These are phyloP conservation scores for Ranitomeya variabilis DNA, from an alignment of 2,113 vertebrate species.

Conservation along the genomic window DNA sequence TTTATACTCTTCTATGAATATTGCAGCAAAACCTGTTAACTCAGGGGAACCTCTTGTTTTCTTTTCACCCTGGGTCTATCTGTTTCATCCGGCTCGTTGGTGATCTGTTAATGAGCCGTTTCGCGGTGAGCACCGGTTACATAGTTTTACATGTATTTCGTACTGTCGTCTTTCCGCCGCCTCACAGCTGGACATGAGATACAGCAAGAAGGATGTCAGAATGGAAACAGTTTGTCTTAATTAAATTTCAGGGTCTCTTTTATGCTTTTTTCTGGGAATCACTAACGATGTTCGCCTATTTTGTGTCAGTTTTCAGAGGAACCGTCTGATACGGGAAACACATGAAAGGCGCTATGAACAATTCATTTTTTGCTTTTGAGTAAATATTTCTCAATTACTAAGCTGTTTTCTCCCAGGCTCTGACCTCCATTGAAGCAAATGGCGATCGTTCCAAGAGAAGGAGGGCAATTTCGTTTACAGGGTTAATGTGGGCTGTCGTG, in stretches of 20 bases:
- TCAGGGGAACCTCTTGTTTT: background rate
- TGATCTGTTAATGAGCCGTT: background rate
- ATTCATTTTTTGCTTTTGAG: too few relatives aligned
- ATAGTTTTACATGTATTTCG: background rate
- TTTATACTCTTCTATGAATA: background rate
- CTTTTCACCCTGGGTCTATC: background rate
- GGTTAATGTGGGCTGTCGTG: too few relatives aligned
- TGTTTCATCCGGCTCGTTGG: background rate
- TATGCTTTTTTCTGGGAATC: background rate
- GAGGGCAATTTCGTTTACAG: too few relatives aligned
- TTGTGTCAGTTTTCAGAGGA: background rate
- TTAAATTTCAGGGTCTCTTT: background rate
- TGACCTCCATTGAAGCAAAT: too few relatives aligned
- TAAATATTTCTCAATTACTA: too few relatives aligned
- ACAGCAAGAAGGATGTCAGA: background rate
- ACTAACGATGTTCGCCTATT: background rate
- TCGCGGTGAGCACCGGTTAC: background rate
- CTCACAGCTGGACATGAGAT: conserved; percentile 7
- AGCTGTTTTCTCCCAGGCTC: too few relatives aligned
- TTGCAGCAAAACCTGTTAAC: background rate
- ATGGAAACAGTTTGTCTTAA: background rate
- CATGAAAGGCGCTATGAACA: too few relatives aligned
- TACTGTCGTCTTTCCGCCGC: background rate
- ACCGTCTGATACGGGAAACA: too few relatives aligned
- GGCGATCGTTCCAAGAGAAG: too few relatives aligned